Percentiles rank a stretch among this genome's conserved stretches.
Conservation (phyloP, 2,888 invertebrate genomes). For the Acanthosepion lycidas region DNA sequence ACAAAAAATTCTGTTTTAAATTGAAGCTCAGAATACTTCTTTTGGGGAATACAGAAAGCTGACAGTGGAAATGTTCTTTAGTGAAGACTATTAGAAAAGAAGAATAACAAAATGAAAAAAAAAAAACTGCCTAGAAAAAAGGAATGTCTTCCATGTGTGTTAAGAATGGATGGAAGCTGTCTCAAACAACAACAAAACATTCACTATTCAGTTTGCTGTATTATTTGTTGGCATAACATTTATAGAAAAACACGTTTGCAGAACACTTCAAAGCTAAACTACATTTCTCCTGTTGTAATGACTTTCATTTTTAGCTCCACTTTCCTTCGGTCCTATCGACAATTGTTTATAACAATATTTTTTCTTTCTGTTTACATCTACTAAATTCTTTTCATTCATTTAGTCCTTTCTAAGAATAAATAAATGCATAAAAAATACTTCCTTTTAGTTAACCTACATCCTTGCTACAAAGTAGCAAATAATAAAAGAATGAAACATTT, state of each 20-base stretch:
- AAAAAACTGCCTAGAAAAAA: background rate
- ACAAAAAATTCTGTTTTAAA: background rate
- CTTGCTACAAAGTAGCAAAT: background rate
- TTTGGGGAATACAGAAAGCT: background rate
- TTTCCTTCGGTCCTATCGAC: background rate
- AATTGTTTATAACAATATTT: background rate
- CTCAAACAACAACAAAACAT: background rate
- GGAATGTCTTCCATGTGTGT: background rate
- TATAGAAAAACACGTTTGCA: constrained; percentile 15
- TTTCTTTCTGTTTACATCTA: background rate
- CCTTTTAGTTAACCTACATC: background rate
- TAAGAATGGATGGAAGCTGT: background rate
- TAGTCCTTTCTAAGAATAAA: background rate
- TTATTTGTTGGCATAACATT: constrained; percentile 17
- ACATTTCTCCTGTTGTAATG: background rate
- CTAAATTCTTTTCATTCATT: background rate
- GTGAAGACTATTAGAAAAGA: background rate
- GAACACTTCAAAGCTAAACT: background rate
- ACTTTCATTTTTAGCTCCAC: background rate
- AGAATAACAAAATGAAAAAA: background rate
- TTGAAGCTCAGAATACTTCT: background rate
- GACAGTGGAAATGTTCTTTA: background rate
- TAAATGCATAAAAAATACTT: background rate
- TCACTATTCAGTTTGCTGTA: constrained; percentile 16
- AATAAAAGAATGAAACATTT: too few species aligned